Evolutionary conservation across 2,888 invertebrate species (phyloP).

Genomic region (Ectemnius lituratus): DNA sequence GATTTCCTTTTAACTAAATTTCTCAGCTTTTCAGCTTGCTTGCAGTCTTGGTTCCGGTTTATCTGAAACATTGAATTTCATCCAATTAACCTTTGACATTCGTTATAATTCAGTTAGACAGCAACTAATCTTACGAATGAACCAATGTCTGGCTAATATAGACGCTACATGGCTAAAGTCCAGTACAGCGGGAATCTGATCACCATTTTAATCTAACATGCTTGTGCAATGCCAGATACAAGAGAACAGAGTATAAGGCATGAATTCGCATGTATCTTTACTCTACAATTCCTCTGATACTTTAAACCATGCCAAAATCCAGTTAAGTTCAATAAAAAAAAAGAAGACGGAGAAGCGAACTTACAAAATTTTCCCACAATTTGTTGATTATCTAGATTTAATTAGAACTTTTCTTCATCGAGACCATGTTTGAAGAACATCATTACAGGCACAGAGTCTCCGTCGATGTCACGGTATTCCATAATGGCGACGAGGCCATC

Average conservation of each 20-base stretch:
- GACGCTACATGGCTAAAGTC: constrained; percentile 53
- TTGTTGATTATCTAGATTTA: constrained; percentile 73
- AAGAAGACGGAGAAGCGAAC: background rate
- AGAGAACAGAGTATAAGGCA: constrained; percentile 45
- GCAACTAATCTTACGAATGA: constrained; percentile 1
- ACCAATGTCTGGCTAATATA: constrained; percentile 61
- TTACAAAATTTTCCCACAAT: constrained; percentile 57
- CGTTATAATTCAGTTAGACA: background rate
- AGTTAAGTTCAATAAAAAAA: constrained; percentile 25
- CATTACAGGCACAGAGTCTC: constrained; percentile 89
- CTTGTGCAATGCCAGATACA: constrained; percentile 67
- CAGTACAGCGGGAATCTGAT: constrained; percentile 66
- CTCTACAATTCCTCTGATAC: background rate
- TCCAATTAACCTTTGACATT: background rate
- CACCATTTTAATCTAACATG: constrained; percentile 68
- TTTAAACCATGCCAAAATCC: too few relatives aligned
- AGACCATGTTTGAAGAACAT: constrained; percentile 98
- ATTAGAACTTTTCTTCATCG: constrained; percentile 95
- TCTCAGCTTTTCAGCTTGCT: constrained; percentile 64
- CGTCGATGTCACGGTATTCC: constrained; percentile 94
- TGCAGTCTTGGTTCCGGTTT: constrained; percentile 73
- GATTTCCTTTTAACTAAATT: constrained; percentile 61
- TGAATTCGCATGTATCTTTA: constrained; percentile 61
- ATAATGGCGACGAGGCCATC: constrained; percentile 96
- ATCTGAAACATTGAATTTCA: constrained; percentile 62